A percentile compares a stretch with the other conserved stretches of the same genome.
Conservation (phyloP, 2,113 vertebrate species). For the Colinus virginianus region DNA sequence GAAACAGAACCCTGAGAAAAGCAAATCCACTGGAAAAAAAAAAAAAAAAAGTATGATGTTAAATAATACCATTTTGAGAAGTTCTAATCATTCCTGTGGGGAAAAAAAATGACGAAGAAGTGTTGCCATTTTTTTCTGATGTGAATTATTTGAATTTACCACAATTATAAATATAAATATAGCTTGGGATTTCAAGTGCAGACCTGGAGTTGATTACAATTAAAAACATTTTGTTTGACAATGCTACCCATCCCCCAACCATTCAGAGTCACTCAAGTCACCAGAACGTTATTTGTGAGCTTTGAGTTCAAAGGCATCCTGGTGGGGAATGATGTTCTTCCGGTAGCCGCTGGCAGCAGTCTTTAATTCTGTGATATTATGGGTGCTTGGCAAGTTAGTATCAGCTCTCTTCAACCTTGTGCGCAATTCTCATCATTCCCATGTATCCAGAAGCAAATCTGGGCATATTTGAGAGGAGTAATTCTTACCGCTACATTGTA, state of each 20-base stretch:
- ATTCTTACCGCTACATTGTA: constrained; percentile 97
- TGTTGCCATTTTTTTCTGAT: not conserved
- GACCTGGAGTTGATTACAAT: not conserved
- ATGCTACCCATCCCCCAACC: constrained; percentile 21
- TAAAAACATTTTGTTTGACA: constrained; percentile 35
- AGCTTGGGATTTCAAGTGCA: constrained; percentile 33
- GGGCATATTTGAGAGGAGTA: constrained; percentile 94
- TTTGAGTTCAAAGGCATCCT: constrained; percentile 15
- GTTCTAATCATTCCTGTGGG: constrained; percentile 24
- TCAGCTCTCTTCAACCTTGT: constrained; percentile 72
- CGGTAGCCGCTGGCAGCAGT: not conserved
- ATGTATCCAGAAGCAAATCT: constrained; percentile 96
- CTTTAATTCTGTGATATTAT: not conserved
- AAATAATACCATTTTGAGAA: constrained; percentile 12
- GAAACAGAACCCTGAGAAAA: constrained; percentile 72
- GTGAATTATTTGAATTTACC: constrained; percentile 9
- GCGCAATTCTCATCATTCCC: constrained; percentile 86
- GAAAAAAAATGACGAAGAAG: not conserved
- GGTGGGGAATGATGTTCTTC: not conserved
- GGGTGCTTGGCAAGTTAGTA: not conserved
- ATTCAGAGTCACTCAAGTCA: constrained; percentile 17
- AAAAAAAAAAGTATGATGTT: constrained; percentile 14
- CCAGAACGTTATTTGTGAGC: not conserved
- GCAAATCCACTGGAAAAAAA: constrained; percentile 37
- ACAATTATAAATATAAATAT: constrained; percentile 48